Evolutionary conservation across 2,888 invertebrate species (phyloP).

Genomic region (Rhaphigaster nebulosa): DNA sequence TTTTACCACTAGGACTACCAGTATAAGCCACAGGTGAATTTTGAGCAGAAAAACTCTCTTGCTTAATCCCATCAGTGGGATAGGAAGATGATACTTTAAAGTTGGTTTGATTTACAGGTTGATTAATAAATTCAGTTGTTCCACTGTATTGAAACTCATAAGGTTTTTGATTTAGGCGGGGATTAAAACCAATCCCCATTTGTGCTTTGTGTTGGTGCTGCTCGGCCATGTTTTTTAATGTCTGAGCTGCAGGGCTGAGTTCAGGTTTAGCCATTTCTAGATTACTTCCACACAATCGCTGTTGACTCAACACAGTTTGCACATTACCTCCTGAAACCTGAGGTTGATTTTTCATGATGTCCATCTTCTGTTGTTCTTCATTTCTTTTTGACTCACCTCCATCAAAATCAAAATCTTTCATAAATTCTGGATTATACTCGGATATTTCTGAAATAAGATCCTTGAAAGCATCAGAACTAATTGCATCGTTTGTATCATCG

Average conservation of each 20-base stretch:
- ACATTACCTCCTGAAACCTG: slow-evolving; percentile 50
- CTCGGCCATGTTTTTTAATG: slow-evolving; percentile 96
- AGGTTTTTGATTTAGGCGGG: slow-evolving; percentile 61
- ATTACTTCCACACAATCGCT: slow-evolving; percentile 49
- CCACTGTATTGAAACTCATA: slow-evolving; percentile 60
- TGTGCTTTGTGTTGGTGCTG: slow-evolving; percentile 91
- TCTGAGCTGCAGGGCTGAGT: slow-evolving; percentile 93
- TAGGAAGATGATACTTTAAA: slow-evolving; percentile 58
- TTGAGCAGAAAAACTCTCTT: slow-evolving; percentile 66
- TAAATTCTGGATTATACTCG: slow-evolving; percentile 84
- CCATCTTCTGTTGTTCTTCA: slow-evolving; percentile 55
- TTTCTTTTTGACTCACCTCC: slow-evolving; percentile 63
- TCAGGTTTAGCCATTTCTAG: slow-evolving; percentile 72
- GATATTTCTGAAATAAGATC: slow-evolving; percentile 90
- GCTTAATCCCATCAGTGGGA: slow-evolving; percentile 67
- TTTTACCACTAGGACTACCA: slow-evolving; percentile 66
- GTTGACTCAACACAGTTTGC: slow-evolving; percentile 45
- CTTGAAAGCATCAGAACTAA: slow-evolving; percentile 83
- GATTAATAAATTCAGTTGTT: slow-evolving; percentile 68
- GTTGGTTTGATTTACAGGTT: slow-evolving; percentile 60
- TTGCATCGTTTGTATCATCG: slow-evolving; percentile 86
- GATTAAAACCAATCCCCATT: slow-evolving; percentile 74
- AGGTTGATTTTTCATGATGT: slow-evolving; percentile 43
- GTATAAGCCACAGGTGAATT: slow-evolving; percentile 66
- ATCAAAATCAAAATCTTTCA: slow-evolving; percentile 85